Evolutionary conservation across 2,113 vertebrate genomes (phyloP), one percentile per base, ranked within the genome.

Genomic region (Triplophysa tibetana): DNA sequence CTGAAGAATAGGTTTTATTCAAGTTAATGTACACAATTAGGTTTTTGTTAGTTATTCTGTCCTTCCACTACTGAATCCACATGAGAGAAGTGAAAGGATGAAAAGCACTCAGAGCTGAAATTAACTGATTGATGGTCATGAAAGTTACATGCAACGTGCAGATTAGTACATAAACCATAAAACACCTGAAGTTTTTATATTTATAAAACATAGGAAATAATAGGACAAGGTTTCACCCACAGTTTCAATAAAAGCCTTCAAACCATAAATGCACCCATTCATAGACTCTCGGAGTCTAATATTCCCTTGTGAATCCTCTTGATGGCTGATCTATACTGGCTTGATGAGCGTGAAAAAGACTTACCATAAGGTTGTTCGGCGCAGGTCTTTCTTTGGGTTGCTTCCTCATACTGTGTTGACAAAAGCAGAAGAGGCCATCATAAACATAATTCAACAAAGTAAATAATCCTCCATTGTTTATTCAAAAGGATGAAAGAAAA

Each of bases 311-410:
- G 33, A 76, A 19, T 21, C 43, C 45, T 29, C 11, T 21, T 64
- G 45, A 63, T 52, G 24, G 60, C 6, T 54, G 62, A 76, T 54
- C 8, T 54, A 19, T 2, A 21, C 62, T 76, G 17, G 54, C 8
- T 64, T 3, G 29, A 62, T 26, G 21, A 1, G 5, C 4, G 45
- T 0, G 13, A 76, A 64, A 29, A 2, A 64, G 24, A 91, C 96
- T 96, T 86, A 98, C 98, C 98, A 99, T 97, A 80, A 99, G 88
- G 87, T 98, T 96, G 89, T 98, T 97, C 0, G 98, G 97, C 7
- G 97, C 95, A 14, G 97, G 97, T 19, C 97, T 94, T 85, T 98
- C 98, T 90, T 97, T 99, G 2, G 97, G 96, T 73, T 94, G 95
- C 78, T 98, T 96, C 62, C 92, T 93, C 97, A 98, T 99, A 89